Conservation (phyloP, 2,797 vertebrate species). For the Oryzias dopingdopingensis region DNA sequence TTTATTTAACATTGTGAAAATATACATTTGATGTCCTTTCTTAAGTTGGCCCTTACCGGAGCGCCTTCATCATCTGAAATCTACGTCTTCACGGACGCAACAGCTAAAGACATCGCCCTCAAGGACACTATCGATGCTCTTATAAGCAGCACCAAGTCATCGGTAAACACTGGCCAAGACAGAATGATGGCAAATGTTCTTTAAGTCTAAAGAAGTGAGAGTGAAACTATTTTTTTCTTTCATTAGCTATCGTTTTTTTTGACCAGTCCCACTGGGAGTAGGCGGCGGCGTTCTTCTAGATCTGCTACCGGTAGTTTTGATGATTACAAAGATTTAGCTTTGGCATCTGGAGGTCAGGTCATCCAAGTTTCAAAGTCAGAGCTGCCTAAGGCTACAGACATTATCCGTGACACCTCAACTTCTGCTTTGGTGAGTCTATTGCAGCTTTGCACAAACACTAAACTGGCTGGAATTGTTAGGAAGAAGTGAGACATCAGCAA, state of each 20-base stretch:
- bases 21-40: neutral
- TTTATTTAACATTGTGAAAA: too few species aligned
- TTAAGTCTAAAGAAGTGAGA: neutral
- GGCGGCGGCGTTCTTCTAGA: conserved; percentile 42
- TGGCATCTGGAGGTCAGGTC: conserved; percentile 75
- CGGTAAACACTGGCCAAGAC: conserved; percentile 45
- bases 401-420: conserved; percentile 77
- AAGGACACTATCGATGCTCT: conserved; percentile 73
- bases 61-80: conserved; percentile 72
- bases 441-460: too few species aligned
- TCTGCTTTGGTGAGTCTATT: conserved; percentile 69
- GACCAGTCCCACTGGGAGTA: accelerated
- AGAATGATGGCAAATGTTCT: neutral
- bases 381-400: conserved; percentile 67
- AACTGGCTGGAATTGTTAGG: too few species aligned
- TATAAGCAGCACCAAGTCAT: conserved; percentile 70
- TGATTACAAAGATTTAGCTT: conserved; percentile 68
- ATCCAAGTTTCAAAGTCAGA: conserved; percentile 67
- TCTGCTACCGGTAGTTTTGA: conserved; percentile 23
- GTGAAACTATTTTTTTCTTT: neutral
- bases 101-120: conserved; percentile 67
- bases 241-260: conserved; percentile 70
- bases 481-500: neutral
- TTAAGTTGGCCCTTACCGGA: conserved; percentile 74
- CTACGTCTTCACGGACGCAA: conserved; percentile 77